Conservation (phyloP, 2,797 vertebrate genomes). For the Neopelma chrysocephalum region DNA sequence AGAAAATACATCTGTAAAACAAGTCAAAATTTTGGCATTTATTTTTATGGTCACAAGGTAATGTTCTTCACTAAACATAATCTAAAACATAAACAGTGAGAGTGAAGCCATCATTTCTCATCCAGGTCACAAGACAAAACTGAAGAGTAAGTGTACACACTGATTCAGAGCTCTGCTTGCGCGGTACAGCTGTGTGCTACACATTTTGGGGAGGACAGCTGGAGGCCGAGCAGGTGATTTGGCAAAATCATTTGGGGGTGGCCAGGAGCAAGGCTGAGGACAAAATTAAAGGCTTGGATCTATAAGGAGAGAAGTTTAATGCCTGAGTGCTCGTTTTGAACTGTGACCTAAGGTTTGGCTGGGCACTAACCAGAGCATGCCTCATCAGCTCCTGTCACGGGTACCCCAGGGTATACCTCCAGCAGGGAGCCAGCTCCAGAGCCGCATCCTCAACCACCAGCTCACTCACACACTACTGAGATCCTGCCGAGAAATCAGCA, state of each 20-base stretch:
- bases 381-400: constrained; percentile 80
- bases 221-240: constrained; percentile 39
- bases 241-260: constrained; percentile 52
- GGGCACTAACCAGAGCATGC: constrained; percentile 80
- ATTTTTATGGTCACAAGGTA: constrained; percentile 59
- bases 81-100: constrained; percentile 38
- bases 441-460: constrained; percentile 75
- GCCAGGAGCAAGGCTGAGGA: neutral
- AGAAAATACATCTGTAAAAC: constrained; percentile 70
- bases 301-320: constrained; percentile 69
- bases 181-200: neutral
- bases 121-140: constrained; percentile 2
- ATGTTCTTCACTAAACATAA: constrained; percentile 50
- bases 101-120: constrained; percentile 54
- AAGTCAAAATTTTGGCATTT: constrained; percentile 63
- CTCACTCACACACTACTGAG: constrained; percentile 75
- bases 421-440: constrained; percentile 75
- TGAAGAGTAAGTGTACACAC: neutral
- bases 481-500: constrained; percentile 87
- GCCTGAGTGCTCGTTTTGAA: constrained; percentile 74
- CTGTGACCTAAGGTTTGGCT: constrained; percentile 79
- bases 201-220: constrained; percentile 40
- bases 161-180: neutral
- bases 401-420: constrained; percentile 76
- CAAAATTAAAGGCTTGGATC: constrained; percentile 32